Evolutionary conservation across 1,140 invertebrate species (phyloP).

Genomic region (Laupala kohalensis): DNA sequence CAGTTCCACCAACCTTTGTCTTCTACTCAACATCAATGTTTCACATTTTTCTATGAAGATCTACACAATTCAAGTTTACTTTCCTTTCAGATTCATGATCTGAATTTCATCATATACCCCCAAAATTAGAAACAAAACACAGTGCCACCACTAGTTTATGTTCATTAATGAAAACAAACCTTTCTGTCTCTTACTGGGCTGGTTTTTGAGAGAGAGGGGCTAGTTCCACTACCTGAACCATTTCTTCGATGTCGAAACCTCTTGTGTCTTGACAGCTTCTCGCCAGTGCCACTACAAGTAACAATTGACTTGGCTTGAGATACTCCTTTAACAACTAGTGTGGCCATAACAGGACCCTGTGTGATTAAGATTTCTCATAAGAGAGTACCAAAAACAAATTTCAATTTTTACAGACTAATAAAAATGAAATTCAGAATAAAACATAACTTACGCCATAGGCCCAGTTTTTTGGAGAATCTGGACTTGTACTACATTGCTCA

Average conservation of each 20-base stretch:
- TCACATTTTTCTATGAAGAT: too few relatives aligned
- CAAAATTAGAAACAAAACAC: too few relatives aligned
- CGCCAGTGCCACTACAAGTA: neutral
- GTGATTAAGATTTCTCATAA: too few relatives aligned
- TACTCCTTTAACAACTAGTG: conserved; percentile 1
- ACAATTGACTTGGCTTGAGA: conserved; percentile 4
- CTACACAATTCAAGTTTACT: too few relatives aligned
- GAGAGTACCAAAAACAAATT: neutral
- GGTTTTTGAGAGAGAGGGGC: conserved; percentile 26
- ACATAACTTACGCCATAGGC: conserved; percentile 8
- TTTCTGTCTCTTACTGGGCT: conserved; percentile 17
- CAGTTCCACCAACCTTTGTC: too few relatives aligned
- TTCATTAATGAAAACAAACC: conserved; percentile 1
- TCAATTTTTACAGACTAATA: neutral
- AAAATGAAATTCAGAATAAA: neutral
- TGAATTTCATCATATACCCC: too few relatives aligned
- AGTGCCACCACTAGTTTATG: neutral
- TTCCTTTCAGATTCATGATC: too few relatives aligned
- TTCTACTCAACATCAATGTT: too few relatives aligned
- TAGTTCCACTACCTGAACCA: conserved; percentile 12
- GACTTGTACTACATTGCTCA: conserved; percentile 27
- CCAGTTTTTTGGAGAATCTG: conserved; percentile 25
- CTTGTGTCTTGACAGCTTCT: neutral
- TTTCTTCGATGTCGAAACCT: conserved; percentile 2
- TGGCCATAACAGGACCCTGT: conserved; percentile 10